Conservation (phyloP, 2,888 invertebrate species). For the Sinopyrophorus schimmeli region DNA sequence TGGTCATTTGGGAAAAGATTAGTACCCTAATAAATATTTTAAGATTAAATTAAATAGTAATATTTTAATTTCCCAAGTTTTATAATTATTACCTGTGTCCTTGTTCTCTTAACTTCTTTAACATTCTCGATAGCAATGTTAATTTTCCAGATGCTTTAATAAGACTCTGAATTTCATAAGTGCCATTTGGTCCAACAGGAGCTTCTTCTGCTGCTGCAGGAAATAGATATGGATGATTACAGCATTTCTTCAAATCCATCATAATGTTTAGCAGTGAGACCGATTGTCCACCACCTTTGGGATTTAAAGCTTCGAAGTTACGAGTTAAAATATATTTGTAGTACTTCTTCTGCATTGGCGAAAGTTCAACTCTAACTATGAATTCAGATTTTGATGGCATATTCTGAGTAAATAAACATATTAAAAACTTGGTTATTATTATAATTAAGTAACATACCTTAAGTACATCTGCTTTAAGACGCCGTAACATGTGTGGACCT, state of each 20-base stretch:
- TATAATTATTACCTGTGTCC: slow-evolving; percentile 68
- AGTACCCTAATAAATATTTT: slow-evolving; percentile 89
- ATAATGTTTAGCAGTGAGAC: slow-evolving; percentile 97
- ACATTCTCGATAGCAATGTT: slow-evolving; percentile 90
- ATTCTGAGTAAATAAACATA: slow-evolving; percentile 65
- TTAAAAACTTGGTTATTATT: too few relatives aligned
- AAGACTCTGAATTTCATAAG: slow-evolving; percentile 88
- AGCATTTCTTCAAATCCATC: slow-evolving; percentile 99
- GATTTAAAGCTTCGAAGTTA: slow-evolving; percentile 97
- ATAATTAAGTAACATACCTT: slow-evolving; percentile 61
- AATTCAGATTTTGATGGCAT: slow-evolving; percentile 99
- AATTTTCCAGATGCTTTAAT: slow-evolving; percentile 96
- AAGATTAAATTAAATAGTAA: too few relatives aligned
- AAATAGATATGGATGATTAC: slow-evolving; percentile 98
- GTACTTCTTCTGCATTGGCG: slow-evolving; percentile 98
- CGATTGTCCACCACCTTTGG: slow-evolving; percentile 90
- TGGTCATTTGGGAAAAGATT: slow-evolving; percentile 99
- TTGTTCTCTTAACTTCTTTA: slow-evolving; percentile 83
- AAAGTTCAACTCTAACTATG: slow-evolving; percentile 97
- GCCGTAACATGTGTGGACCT: slow-evolving; percentile 97
- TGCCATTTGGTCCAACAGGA: slow-evolving; percentile 83
- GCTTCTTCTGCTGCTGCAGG: slow-evolving; percentile 95
- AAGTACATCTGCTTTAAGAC: slow-evolving; percentile 97
- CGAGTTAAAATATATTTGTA: slow-evolving; percentile 98
- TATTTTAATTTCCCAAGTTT: neutral